Conservation (phyloP, 2,797 vertebrate genomes). For the Cyclopterus lumpus region DNA sequence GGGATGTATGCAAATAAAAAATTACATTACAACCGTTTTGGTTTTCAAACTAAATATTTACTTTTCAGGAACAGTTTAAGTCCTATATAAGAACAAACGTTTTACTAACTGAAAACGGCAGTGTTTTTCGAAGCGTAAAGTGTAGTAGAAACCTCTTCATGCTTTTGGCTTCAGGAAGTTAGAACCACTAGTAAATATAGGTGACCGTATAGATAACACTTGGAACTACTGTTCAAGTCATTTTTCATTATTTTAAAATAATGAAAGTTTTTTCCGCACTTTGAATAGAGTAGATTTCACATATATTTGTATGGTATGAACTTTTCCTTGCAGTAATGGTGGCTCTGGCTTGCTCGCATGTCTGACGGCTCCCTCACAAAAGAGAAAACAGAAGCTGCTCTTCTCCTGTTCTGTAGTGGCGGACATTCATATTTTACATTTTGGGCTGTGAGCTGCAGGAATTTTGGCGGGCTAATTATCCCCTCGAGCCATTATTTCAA, state of each 20-base stretch:
- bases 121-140: too few relatives aligned
- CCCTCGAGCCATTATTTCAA: not conserved
- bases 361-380: not conserved
- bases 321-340: slow-evolving; percentile 1
- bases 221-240: slow-evolving; percentile 15
- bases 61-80: too few relatives aligned
- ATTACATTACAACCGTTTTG: too few relatives aligned
- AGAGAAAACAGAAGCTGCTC: slow-evolving; percentile 18
- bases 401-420: not conserved
- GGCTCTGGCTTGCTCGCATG: not conserved
- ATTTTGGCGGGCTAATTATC: slow-evolving; percentile 24
- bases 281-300: slow-evolving; percentile 13
- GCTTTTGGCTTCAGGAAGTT: slow-evolving; percentile 6
- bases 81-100: too few relatives aligned
- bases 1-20: too few relatives aligned
- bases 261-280: too few relatives aligned
- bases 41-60: too few relatives aligned
- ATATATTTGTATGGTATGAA: too few relatives aligned
- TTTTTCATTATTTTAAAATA: slow-evolving; percentile 13
- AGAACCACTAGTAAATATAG: slow-evolving; percentile 1
- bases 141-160: too few relatives aligned
- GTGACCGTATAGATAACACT: slow-evolving; percentile 11
- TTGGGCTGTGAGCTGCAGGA: slow-evolving; percentile 16
- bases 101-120: too few relatives aligned
- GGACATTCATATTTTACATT: slow-evolving; percentile 18